phyloP scores from a whole-genome alignment of 2,888 invertebrate genomes.

The Odontothrips loti region DNA sequence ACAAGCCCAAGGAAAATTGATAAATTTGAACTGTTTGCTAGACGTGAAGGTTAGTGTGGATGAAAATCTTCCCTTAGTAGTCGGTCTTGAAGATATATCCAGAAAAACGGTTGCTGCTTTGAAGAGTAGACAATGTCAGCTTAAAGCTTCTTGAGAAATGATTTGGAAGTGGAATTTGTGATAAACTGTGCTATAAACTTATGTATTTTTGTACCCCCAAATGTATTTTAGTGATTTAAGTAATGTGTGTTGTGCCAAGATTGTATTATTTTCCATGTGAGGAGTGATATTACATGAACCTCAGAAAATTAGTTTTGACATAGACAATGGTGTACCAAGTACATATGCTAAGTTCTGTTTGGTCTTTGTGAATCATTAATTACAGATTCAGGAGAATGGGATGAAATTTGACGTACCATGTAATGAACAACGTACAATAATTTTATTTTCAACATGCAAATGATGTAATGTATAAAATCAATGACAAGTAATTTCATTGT shows the following conservation, averaged over 20 bases:
- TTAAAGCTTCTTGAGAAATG: neutral
- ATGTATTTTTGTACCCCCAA: too few relatives aligned
- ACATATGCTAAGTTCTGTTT: too few relatives aligned
- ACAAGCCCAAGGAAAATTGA: neutral
- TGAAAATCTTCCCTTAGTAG: neutral
- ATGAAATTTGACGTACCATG: too few relatives aligned
- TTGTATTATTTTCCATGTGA: neutral
- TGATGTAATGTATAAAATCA: neutral
- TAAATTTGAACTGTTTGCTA: neutral
- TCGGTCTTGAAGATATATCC: neutral
- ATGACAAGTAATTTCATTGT: constrained; percentile 6
- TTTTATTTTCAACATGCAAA: neutral
- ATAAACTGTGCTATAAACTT: neutral
- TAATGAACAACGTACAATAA: constrained; percentile 1
- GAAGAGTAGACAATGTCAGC: neutral
- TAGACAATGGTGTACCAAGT: neutral
- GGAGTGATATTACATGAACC: neutral
- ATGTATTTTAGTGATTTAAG: too few relatives aligned
- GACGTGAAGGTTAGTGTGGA: neutral
- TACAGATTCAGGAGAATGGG: too few relatives aligned
- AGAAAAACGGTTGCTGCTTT: neutral
- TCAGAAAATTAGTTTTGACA: neutral
- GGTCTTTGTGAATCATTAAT: neutral
- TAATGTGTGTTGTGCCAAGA: neutral
- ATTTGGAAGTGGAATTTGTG: neutral